Conservation (phyloP, 1,140 invertebrate species). For the Pogonus chalceus region DNA sequence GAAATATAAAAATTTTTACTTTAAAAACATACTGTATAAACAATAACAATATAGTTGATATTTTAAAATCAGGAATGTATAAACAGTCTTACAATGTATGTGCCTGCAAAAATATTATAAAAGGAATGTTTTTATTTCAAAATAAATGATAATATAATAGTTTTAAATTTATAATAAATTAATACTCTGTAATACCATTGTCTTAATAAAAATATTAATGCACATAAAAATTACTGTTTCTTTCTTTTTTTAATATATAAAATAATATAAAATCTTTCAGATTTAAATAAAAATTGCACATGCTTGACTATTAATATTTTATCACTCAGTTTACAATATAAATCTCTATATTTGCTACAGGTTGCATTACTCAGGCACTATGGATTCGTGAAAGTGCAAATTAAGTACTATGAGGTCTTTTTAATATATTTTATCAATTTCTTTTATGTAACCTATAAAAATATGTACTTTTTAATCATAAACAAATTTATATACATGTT, state of each 20-base stretch:
- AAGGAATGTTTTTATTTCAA: not conserved
- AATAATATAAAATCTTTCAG: not conserved
- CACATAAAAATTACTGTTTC: not conserved
- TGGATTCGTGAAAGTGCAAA: conserved; percentile 3
- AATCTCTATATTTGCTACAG: not conserved
- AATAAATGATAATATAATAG: not conserved
- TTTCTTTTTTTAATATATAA: not conserved
- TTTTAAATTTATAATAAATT: not conserved
- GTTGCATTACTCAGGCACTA: conserved; percentile 2
- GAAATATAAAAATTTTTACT: not conserved
- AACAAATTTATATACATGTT: no score
- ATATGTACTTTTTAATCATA: no score
- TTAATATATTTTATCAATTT: no score
- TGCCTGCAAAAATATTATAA: not conserved
- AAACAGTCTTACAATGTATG: not conserved
- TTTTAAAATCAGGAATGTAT: not conserved
- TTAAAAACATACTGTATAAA: no score
- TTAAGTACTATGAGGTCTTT: no score
- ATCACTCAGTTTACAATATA: conserved; percentile 1
- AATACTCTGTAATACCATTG: not conserved
- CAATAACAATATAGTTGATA: no score
- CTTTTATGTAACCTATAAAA: no score
- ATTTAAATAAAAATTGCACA: conserved; percentile 1
- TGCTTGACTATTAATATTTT: conserved; percentile 3
- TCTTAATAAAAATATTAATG: not conserved